These are phyloP conservation scores for Drosophila parvula DNA, from an alignment of 1,140 invertebrate genomes.

Conservation along the genomic window DNA sequence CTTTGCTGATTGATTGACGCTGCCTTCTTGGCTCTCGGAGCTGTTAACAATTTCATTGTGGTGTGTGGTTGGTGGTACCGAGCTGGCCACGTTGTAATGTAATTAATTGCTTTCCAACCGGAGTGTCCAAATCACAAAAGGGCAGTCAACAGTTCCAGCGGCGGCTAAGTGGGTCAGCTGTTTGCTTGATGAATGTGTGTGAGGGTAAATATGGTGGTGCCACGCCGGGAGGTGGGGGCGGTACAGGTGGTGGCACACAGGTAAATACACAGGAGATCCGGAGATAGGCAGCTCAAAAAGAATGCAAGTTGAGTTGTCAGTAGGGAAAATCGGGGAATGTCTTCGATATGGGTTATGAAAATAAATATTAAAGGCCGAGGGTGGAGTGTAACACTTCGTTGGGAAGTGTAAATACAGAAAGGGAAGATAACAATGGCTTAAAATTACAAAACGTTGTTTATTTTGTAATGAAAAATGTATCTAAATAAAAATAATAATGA, in stretches of 20 bases:
- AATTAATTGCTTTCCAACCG: conserved; percentile 76
- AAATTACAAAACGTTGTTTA: neutral
- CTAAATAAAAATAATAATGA: neutral
- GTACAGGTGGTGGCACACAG: conserved; percentile 26
- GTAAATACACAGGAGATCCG: conserved; percentile 16
- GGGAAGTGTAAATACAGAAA: neutral
- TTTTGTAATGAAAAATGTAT: neutral
- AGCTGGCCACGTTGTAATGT: conserved; percentile 65
- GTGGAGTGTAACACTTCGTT: neutral
- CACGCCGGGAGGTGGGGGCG: conserved; percentile 3
- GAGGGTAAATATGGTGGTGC: conserved; percentile 13
- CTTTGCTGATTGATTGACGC: conserved; percentile 75
- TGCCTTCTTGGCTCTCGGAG: conserved; percentile 41
- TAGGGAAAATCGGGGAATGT: conserved; percentile 13
- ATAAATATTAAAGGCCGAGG: conserved; percentile 22
- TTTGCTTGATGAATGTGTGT: conserved; percentile 37
- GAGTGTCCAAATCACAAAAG: conserved; percentile 46
- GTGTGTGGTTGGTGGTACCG: conserved; percentile 9
- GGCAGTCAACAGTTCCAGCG: conserved; percentile 46
- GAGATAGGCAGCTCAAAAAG: conserved; percentile 13
- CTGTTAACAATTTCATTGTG: conserved; percentile 73
- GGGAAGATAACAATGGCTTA: neutral
- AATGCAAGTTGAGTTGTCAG: conserved; percentile 51
- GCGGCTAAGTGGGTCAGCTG: conserved; percentile 65
- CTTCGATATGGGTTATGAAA: conserved; percentile 37